Base-by-base conservation (phyloP, 2,888 invertebrate species). In the Chesias legatella region DNA sequence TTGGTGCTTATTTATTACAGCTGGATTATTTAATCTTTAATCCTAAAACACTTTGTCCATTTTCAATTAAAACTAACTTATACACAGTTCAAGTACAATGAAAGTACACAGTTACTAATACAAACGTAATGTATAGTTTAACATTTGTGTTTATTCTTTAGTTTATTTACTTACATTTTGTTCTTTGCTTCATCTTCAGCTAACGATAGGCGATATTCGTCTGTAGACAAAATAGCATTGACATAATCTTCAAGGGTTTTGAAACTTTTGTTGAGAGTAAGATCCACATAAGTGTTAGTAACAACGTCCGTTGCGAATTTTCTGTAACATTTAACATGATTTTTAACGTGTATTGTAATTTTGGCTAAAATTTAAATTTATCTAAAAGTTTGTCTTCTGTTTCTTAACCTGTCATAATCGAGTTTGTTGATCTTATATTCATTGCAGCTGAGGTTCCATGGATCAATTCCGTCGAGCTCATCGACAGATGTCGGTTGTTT, bases 391-490 rank as follows among this genome's bases (percentile, higher is more conserved):
- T n/a, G n/a, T n/a, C n/a, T 23, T 9, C 8, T 3, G 2, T 24
- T 11, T 13, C 9, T n/a, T 4, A 20, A 20, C 83, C 83, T 73
- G 50, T 82, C 83, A 17, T 44, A 33, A 22, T 68, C 61, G 1
- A 82, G 53, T 53, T 82, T 82, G n/a, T 67, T 53, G 7, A 82
- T 60, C 42, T 78, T 78, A 39, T 73, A 68, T 10, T 68, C 63
- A 8, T 57, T 31, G 22, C 60, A 60, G 13, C 41, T 44, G 1
- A 80, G 43, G 1, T 63, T 55, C 1, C 49, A 48, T 0, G 31
- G 38, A 22, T 74, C 58, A 5, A 77, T 54, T 0, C 50, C 57
- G 1, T 58, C 58, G 3, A 75, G 45, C 0, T 71, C 64, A n/a
- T 73, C 66, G 0, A 7, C n/a, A 6, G 27, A 27, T 0, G 22